Conservation (phyloP, 2,797 vertebrate species). For the Cossypha heuglini region DNA sequence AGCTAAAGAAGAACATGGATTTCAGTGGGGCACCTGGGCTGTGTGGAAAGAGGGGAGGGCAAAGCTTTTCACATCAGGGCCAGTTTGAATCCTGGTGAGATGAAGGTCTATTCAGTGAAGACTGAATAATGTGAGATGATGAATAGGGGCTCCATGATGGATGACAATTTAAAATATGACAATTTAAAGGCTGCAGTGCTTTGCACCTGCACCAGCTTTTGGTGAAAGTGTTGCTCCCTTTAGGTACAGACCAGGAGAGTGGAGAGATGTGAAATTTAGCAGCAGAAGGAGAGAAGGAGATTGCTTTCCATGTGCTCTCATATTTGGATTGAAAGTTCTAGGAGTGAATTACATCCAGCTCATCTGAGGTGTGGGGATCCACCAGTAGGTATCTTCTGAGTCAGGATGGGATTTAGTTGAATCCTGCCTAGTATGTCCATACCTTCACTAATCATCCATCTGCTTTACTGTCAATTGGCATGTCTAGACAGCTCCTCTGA, state of each 20-base stretch:
- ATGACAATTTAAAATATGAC: neutral
- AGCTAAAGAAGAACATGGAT: neutral
- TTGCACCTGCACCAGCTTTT: neutral
- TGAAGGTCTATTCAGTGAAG: neutral
- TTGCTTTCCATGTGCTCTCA: neutral
- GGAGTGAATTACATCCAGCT: neutral
- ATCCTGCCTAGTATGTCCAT: neutral
- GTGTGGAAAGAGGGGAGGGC: neutral
- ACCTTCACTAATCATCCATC: neutral
- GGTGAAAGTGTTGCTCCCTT: neutral
- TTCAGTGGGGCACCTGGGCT: neutral
- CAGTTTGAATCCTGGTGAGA: neutral
- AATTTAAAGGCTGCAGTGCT: neutral
- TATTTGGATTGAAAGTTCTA: neutral
- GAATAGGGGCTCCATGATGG: neutral
- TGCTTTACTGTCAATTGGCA: neutral
- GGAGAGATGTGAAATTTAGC: neutral
- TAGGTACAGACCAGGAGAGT: neutral
- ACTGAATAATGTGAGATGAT: neutral
- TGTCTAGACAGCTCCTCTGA: neutral
- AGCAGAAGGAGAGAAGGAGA: neutral
- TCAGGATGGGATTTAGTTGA: neutral
- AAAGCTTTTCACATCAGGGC: neutral
- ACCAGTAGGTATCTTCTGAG: neutral
- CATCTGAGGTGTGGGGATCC: neutral